Percentiles rank a stretch among this genome's conserved stretches.
These are phyloP conservation scores for Nesogale talazaci DNA, from an alignment of 2,113 vertebrate genomes.

Conservation along the genomic window DNA sequence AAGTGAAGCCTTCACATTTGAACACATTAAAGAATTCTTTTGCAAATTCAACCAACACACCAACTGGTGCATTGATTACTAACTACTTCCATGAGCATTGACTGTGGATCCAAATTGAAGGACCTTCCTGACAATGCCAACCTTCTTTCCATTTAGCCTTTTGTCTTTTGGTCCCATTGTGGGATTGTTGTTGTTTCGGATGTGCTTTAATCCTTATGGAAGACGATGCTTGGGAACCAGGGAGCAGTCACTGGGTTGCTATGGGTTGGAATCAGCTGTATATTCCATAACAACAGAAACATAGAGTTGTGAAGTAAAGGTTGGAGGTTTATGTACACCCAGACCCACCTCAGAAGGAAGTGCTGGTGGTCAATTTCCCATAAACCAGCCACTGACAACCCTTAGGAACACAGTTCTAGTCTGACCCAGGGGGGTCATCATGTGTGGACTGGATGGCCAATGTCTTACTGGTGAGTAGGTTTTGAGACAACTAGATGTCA, in stretches of 20 bases:
- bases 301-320: not conserved
- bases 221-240: not conserved
- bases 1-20: too few relatives aligned
- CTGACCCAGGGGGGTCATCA: not conserved
- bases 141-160: too few relatives aligned
- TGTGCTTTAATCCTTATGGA: not conserved
- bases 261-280: not conserved
- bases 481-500: too few relatives aligned
- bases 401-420: not conserved
- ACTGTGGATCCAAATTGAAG: too few relatives aligned
- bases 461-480: not conserved
- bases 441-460: not conserved
- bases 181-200: too few relatives aligned
- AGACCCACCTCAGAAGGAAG: not conserved
- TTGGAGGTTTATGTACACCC: not conserved
- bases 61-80: too few relatives aligned
- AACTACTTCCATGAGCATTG: too few relatives aligned
- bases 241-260: not conserved
- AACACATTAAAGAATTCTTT: too few relatives aligned
- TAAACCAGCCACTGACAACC: not conserved
- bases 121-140: too few relatives aligned
- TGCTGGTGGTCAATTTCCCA: not conserved
- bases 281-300: not conserved
- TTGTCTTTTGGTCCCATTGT: too few relatives aligned
- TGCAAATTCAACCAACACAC: too few relatives aligned